phyloP scores from a whole-genome alignment of 2,113 vertebrate species.

The Proteles cristata region DNA sequence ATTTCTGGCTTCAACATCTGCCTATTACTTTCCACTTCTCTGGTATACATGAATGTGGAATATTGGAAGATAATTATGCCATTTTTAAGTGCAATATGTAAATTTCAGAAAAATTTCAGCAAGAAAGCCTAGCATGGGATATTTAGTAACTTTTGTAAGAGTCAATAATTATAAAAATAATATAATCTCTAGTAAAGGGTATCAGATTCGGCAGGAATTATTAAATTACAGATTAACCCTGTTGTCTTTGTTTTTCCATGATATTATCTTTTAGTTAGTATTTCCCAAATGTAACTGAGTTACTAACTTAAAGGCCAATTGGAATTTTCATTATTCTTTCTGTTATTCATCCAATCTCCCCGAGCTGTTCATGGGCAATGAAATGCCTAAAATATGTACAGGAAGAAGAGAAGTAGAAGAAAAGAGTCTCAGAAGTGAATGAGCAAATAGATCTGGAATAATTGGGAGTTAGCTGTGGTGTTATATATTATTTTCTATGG shows the following conservation, averaged over 20 bases:
- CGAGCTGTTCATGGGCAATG: not conserved
- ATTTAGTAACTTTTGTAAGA: not conserved
- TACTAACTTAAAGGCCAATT: constrained; percentile 16
- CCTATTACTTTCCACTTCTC: not conserved
- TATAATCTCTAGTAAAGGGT: not conserved
- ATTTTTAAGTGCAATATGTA: not conserved
- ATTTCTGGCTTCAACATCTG: not conserved
- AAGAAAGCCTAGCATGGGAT: not conserved
- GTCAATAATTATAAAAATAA: constrained; percentile 35
- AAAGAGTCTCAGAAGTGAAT: not conserved
- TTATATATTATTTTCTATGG: constrained; percentile 33
- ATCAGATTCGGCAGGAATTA: not conserved
- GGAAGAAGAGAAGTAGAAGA: not conserved
- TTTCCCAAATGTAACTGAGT: constrained; percentile 12
- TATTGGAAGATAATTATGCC: not conserved
- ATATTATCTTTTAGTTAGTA: not conserved
- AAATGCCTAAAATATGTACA: not conserved
- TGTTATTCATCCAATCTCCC: not conserved
- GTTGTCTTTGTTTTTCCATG: constrained; percentile 39
- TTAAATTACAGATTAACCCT: not conserved
- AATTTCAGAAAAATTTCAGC: not conserved
- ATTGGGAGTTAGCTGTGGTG: not conserved
- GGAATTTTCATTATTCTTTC: constrained; percentile 14
- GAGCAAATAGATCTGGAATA: not conserved
- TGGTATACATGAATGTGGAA: not conserved